Conservation (phyloP, 2,113 vertebrate genomes). For the Crotalus helleri region DNA sequence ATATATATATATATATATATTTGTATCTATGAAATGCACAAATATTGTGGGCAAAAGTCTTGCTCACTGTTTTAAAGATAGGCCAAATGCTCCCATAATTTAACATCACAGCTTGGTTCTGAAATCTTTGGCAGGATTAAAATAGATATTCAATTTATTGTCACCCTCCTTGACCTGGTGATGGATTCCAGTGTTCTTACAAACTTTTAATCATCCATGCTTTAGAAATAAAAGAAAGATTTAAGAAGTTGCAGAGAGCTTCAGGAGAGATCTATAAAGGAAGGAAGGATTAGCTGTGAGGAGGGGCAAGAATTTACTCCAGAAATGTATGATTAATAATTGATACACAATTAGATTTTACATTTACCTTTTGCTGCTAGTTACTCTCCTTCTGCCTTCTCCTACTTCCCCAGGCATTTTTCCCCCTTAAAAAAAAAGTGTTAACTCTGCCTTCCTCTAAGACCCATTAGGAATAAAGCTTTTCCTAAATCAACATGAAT, state of each 20-base stretch:
- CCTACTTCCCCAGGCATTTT: fast-evolving
- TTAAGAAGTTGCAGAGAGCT: neutral
- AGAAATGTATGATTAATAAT: conserved; percentile 46
- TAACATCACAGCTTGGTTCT: neutral
- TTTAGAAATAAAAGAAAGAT: neutral
- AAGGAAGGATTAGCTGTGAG: neutral
- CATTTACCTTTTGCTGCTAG: conserved; percentile 40
- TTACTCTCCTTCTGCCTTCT: conserved; percentile 25
- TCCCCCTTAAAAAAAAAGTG: conserved; percentile 37
- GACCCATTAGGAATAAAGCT: conserved; percentile 62
- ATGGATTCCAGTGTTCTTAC: neutral
- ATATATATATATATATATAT: too few species aligned
- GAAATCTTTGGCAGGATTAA: neutral
- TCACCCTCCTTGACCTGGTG: neutral
- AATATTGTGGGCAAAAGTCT: neutral
- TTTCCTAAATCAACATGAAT: conserved; percentile 67
- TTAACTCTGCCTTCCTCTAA: conserved; percentile 48
- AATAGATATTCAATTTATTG: neutral
- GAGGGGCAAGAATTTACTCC: neutral
- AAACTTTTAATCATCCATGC: neutral
- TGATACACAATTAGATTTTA: conserved; percentile 54
- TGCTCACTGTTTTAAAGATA: neutral
- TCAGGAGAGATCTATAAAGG: neutral
- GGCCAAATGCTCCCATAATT: neutral
- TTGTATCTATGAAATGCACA: neutral